Conservation (phyloP, 2,113 vertebrate genomes). For the Microcebus ravelobensis region DNA sequence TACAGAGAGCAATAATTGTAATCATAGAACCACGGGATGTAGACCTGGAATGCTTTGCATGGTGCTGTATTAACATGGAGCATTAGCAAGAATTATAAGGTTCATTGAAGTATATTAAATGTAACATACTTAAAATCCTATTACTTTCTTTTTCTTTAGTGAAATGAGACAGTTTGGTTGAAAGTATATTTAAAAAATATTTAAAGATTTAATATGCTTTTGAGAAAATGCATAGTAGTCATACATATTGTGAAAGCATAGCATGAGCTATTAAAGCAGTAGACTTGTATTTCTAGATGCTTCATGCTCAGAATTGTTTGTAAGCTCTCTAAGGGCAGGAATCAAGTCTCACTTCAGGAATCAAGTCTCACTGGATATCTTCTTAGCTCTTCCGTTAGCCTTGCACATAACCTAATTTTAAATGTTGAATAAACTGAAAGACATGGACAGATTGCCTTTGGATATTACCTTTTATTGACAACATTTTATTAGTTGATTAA, state of each 20-base stretch:
- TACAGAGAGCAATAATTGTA: background rate
- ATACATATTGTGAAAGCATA: background rate
- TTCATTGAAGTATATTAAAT: background rate
- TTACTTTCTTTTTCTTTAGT: background rate
- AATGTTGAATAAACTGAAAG: background rate
- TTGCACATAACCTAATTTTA: background rate
- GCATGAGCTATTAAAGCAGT: background rate
- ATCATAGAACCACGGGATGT: background rate
- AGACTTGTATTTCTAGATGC: background rate
- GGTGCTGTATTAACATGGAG: background rate
- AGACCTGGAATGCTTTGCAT: background rate
- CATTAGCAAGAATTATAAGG: background rate
- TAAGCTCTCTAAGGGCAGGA: background rate
- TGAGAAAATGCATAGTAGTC: background rate
- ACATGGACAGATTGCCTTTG: background rate
- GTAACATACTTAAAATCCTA: background rate
- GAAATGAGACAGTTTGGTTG: background rate
- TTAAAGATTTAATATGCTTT: background rate
- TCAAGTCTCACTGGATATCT: background rate
- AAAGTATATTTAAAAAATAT: background rate
- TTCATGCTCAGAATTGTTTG: background rate
- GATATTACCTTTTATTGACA: background rate
- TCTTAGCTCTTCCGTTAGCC: background rate
- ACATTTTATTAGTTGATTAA: background rate
- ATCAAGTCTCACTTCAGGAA: background rate